Percentiles rank a stretch among this genome's conserved stretches.
phyloP scores from a whole-genome alignment of 2,888 invertebrate species.

The Azorinus chamasolen region DNA sequence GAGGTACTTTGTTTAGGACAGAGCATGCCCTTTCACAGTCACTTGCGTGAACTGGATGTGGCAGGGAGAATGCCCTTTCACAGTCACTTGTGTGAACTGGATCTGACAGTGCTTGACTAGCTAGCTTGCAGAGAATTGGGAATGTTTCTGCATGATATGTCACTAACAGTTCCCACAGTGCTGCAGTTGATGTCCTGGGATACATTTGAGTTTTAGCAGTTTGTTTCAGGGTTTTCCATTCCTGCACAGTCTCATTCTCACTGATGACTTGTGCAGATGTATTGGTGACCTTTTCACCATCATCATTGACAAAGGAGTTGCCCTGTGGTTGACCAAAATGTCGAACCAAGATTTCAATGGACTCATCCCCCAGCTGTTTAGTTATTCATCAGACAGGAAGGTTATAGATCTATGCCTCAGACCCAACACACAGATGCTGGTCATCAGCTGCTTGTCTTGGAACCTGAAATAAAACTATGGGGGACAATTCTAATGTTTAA shows the following conservation, averaged over 20 bases:
- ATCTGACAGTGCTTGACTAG: constrained; percentile 27
- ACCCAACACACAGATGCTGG: constrained; percentile 38
- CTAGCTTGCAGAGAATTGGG: constrained; percentile 39
- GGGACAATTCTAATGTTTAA: too few relatives aligned
- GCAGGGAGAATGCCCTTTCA: constrained; percentile 48
- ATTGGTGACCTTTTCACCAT: neutral
- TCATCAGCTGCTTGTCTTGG: constrained; percentile 45
- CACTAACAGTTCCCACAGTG: constrained; percentile 33
- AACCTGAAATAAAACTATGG: constrained; percentile 18
- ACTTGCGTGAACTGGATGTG: too few relatives aligned
- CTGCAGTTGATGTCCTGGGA: constrained; percentile 16
- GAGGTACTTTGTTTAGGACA: too few relatives aligned
- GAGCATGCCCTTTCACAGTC: too few relatives aligned
- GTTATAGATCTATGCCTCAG: constrained; percentile 50
- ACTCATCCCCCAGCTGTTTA: constrained; percentile 43
- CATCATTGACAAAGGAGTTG: constrained; percentile 22
- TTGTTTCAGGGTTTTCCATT: constrained; percentile 39
- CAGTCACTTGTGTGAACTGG: constrained; percentile 53
- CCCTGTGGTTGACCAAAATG: constrained; percentile 31
- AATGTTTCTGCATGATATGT: constrained; percentile 38
- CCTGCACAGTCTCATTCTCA: constrained; percentile 11
- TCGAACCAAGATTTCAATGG: constrained; percentile 29
- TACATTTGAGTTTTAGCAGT: constrained; percentile 28
- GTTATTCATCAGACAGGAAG: constrained; percentile 34
- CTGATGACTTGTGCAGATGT: constrained; percentile 21